Evolutionary conservation across 2,888 invertebrate species (phyloP), one percentile per base, ranked within the genome.

Genomic region (Heliconius erato): DNA sequence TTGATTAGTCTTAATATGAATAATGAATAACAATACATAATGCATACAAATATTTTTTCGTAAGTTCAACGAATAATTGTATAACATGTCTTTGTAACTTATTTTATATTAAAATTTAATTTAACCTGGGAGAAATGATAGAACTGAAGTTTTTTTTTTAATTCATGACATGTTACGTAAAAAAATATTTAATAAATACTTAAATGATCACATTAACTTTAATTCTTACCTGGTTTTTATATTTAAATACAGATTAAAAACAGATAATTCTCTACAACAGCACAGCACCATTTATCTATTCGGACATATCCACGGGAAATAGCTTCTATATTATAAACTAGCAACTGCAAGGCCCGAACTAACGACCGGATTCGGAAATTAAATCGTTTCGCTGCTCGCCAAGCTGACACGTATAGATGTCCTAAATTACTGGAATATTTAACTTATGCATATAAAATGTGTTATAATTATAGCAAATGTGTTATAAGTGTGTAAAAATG

Each of bases 291-390:
- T 74, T 74, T 74, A 74, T 74, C 74, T 32, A 54, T 35, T 32
- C 32, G 74, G 74, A 49, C 74, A 44, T 63, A 69, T 79, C 49
- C 68, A 68, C 69, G 49, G 68, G 63, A 76, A 67, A 59, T 76
- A 59, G 32, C 35, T 65, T 80, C 54, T 59, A 76, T 80, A 76
- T 59, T 67, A 74, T 74, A 81, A 80, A 68, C 68, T 77, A 69
- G 69, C 68, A 81, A 69, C 76, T 40, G 49, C 76, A 71, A 54
- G 69, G 77, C 81, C 77, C 35, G 69, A 44, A 80, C 74, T 80
- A 81, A 77, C 69, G 68, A 69, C 81, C 76, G 81, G 81, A 81
- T 81, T 81, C 81, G 81, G 81, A 77, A 80, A 81, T 81, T 81
- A 81, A 81, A 76, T 81, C 81, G 81, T 76, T 81, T 77, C 81